A percentile compares a stretch with the other conserved stretches of the same genome.
phyloP scores from a whole-genome alignment of 2,888 invertebrate species.

The Spatulosminthurus flaviceps region DNA sequence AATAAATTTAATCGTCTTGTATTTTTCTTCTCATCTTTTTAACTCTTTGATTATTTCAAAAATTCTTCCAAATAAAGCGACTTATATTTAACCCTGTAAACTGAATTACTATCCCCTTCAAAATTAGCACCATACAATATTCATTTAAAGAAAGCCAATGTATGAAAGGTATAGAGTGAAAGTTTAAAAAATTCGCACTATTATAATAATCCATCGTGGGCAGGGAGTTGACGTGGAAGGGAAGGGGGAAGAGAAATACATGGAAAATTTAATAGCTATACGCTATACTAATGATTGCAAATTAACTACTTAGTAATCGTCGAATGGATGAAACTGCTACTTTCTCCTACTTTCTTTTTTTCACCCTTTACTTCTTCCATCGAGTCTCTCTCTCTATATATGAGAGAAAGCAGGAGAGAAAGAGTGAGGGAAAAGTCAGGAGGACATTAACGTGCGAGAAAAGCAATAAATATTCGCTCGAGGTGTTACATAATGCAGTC shows the following conservation, averaged over 20 bases:
- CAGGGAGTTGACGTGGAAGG: neutral
- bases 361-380: neutral
- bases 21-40: too few species aligned
- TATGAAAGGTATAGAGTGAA: neutral
- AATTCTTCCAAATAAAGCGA: too few species aligned
- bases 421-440: slow-evolving; percentile 27
- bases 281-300: slow-evolving; percentile 39
- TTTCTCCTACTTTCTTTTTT: neutral
- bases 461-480: slow-evolving; percentile 41
- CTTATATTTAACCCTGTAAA: too few species aligned
- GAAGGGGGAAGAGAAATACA: neutral
- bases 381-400: neutral
- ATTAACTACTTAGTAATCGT: slow-evolving; percentile 36
- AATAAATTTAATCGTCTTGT: neutral
- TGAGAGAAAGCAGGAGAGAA: neutral
- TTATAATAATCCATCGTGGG: neutral
- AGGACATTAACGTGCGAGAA: slow-evolving; percentile 41
- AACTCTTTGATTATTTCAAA: too few species aligned
- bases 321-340: slow-evolving; percentile 25
- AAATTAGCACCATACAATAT: too few species aligned
- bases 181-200: neutral
- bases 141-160: too few species aligned
- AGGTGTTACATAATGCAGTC: slow-evolving; percentile 41
- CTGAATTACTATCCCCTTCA: too few species aligned
- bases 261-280: neutral